Evolutionary conservation across 1,140 invertebrate genomes (phyloP), one percentile per base, ranked within the genome.

Genomic region (Gonioctena quinquepunctata): DNA sequence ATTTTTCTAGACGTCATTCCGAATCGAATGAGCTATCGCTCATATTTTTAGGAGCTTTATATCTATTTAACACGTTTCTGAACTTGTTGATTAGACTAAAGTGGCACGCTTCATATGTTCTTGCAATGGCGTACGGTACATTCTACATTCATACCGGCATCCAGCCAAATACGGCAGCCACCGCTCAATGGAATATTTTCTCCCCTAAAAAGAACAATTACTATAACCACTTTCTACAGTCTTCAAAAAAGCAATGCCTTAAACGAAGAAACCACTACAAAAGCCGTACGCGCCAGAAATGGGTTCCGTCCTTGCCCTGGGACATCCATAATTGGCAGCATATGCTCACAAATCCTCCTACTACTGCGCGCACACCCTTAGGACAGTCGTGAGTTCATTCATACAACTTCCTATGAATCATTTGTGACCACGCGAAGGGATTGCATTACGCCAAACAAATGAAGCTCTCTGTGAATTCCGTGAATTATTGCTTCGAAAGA

Each of bases 361-460:
- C 65, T 65, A 48, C 23, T 59, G 26, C 56, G 16, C 16, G 26
- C 66, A 72, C 71, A 67, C 71, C 71, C 71, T 73, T 73, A 70
- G 71, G 71, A 56, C 50, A 73, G 62, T 67, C 71, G 71, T 73
- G 71, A 25, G 28, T 63, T 42, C 61, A 63, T 63, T 16, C 26
- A 42, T 42, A n/a, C 33, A 42, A 42, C 33, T 42, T 42, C 33
- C 33, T 42, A 42, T 42, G 33, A 42, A 42, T 42, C 33, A 42
- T 42, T 42, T 42, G 33, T 4, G 33, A 42, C 33, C 33, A 42
- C 33, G 33, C 33, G 16, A 42, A 42, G 33, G 33, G 33, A 42
- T 42, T 42, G 33, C 33, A 42, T 13, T 42, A n/a, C 33, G 13
- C 33, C 33, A 42, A 42, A 42, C 33, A n/a, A 42, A 42, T 42